Conservation (phyloP, 2,888 invertebrate genomes). For the Marasmarcha lunaedactyla region DNA sequence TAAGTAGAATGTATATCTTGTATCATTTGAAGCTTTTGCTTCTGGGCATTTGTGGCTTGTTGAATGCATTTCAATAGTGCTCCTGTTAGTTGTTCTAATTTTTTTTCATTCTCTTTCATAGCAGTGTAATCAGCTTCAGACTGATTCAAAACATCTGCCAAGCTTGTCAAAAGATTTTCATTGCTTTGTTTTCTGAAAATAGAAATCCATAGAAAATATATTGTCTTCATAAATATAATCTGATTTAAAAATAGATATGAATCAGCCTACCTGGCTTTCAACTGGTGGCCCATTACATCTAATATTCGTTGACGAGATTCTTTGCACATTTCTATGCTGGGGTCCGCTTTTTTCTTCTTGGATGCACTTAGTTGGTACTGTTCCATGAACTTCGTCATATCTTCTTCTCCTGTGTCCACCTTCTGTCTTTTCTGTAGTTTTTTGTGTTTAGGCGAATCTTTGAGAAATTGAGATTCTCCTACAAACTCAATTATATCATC, state of each 20-base stretch:
- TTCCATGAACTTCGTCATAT: constrained; percentile 27
- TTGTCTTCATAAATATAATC: too few relatives aligned
- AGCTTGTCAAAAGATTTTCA: constrained; percentile 30
- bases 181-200: constrained; percentile 38
- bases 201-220: constrained; percentile 2
- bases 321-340: constrained; percentile 27
- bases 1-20: constrained; percentile 36
- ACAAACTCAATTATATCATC: constrained; percentile 36
- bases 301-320: constrained; percentile 41
- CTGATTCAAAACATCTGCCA: constrained; percentile 33
- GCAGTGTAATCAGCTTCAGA: constrained; percentile 39
- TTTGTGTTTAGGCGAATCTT: constrained; percentile 26
- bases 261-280: constrained; percentile 32
- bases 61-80: constrained; percentile 44
- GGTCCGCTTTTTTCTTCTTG: constrained; percentile 36
- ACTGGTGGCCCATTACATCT: constrained; percentile 36
- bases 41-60: constrained; percentile 38
- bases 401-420: constrained; percentile 25
- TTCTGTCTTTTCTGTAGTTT: constrained; percentile 31
- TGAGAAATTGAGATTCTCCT: constrained; percentile 33
- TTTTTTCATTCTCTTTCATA: constrained; percentile 51
- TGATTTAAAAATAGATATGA: constrained; percentile 3
- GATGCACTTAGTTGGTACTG: constrained; percentile 25
- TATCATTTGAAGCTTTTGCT: constrained; percentile 38
- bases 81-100: constrained; percentile 39